These are phyloP conservation scores for Apteryx mantelli DNA, from an alignment of 2,113 vertebrate species.

Conservation along the genomic window DNA sequence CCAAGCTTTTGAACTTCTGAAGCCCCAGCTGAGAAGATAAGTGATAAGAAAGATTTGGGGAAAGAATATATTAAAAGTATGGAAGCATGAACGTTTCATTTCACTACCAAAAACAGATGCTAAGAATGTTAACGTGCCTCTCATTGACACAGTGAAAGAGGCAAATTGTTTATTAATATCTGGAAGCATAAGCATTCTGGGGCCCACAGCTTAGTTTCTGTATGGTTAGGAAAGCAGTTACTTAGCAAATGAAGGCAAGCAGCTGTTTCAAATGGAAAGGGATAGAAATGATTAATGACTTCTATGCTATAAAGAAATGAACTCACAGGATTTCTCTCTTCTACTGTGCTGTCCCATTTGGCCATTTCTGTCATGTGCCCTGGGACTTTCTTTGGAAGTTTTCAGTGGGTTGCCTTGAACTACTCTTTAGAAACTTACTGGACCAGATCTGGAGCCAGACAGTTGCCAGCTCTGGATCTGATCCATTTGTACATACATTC, in stretches of 20 bases:
- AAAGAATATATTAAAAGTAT: neutral
- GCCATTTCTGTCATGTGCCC: slow-evolving; percentile 59
- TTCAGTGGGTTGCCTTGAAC: slow-evolving; percentile 63
- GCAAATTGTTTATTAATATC: slow-evolving; percentile 61
- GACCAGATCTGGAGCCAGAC: slow-evolving; percentile 64
- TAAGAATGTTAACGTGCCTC: slow-evolving; percentile 3
- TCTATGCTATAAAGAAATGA: slow-evolving; percentile 68
- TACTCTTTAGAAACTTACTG: slow-evolving; percentile 60
- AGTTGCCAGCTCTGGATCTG: slow-evolving; percentile 65
- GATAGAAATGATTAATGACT: slow-evolving; percentile 70
- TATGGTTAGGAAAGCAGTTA: slow-evolving; percentile 54
- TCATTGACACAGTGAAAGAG: slow-evolving; percentile 23
- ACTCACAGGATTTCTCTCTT: slow-evolving; percentile 63
- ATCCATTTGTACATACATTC: slow-evolving; percentile 47
- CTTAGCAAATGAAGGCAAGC: slow-evolving; percentile 57
- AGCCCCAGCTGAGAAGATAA: neutral
- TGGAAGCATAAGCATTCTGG: slow-evolving; percentile 37
- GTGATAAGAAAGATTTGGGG: neutral
- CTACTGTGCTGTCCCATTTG: slow-evolving; percentile 51
- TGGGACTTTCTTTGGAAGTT: slow-evolving; percentile 56
- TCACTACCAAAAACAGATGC: slow-evolving; percentile 13
- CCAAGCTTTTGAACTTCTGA: neutral
- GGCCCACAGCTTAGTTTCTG: slow-evolving; percentile 37
- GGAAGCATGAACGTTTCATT: neutral
- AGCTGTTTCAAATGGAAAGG: slow-evolving; percentile 68